Evolutionary conservation across 2,797 vertebrate genomes (phyloP).

Genomic region (Fistularia tabacaria): DNA sequence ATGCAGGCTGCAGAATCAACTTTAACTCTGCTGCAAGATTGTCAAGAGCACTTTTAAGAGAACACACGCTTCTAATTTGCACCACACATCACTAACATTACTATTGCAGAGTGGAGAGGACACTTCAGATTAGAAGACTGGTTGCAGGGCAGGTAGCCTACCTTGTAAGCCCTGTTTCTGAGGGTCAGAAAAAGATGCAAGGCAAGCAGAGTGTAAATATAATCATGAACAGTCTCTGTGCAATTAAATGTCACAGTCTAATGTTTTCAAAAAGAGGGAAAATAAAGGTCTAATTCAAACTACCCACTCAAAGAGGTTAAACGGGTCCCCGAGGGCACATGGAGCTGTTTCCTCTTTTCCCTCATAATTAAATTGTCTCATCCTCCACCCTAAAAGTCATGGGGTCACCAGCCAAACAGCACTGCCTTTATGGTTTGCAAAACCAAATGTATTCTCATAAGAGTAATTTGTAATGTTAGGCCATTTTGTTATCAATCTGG

Average conservation of each 20-base stretch:
- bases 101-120: slow-evolving; percentile 11
- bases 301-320: slow-evolving; percentile 59
- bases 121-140: slow-evolving; percentile 24
- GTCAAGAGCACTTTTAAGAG: slow-evolving; percentile 47
- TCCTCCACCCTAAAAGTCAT: slow-evolving; percentile 54
- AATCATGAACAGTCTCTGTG: slow-evolving; percentile 1
- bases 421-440: slow-evolving; percentile 11
- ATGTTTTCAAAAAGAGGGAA: slow-evolving; percentile 45
- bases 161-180: too few species aligned
- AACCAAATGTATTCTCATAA: too few species aligned
- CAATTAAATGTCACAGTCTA: slow-evolving; percentile 50
- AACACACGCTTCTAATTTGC: slow-evolving; percentile 75
- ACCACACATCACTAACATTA: slow-evolving; percentile 30
- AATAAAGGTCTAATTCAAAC: slow-evolving; percentile 70
- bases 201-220: not conserved
- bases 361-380: slow-evolving; percentile 60
- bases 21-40: slow-evolving; percentile 63
- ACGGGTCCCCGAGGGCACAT: slow-evolving; percentile 50
- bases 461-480: too few species aligned
- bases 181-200: too few species aligned
- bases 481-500: too few species aligned
- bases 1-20: slow-evolving; percentile 68
- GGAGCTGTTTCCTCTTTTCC: slow-evolving; percentile 59
- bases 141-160: slow-evolving; percentile 10
- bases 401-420: slow-evolving; percentile 45